Conservation (phyloP, 2,113 vertebrate species). For the Esox niger region DNA sequence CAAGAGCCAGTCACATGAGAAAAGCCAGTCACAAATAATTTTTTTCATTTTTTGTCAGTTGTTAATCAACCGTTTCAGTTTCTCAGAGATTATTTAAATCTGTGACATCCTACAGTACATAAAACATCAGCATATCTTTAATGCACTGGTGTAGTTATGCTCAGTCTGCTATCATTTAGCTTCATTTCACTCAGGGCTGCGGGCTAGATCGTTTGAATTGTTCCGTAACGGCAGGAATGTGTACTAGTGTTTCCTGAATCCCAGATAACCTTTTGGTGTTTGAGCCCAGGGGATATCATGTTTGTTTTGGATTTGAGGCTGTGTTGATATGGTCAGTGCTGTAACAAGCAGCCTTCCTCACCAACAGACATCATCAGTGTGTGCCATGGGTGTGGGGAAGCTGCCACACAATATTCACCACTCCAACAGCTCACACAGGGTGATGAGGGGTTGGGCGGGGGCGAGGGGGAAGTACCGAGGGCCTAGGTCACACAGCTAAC, state of each 20-base stretch:
- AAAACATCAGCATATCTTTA: no score
- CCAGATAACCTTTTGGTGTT: not conserved
- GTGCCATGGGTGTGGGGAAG: slow-evolving; percentile 18
- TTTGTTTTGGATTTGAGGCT: slow-evolving; percentile 43
- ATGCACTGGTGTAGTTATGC: no score
- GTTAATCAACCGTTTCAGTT: not conserved
- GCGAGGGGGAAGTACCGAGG: slow-evolving; percentile 43
- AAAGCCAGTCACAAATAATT: not conserved
- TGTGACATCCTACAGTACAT: no score
- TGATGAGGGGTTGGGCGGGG: slow-evolving; percentile 22
- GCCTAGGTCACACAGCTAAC: not conserved
- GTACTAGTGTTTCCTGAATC: not conserved
- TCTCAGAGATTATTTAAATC: not conserved
- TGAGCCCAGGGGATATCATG: slow-evolving; percentile 32
- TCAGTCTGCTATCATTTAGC: no score
- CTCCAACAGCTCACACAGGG: slow-evolving; percentile 16
- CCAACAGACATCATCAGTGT: slow-evolving; percentile 26
- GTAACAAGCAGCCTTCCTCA: slow-evolving; percentile 41
- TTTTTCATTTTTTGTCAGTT: not conserved
- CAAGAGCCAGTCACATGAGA: slow-evolving; percentile 1
- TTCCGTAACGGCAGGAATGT: not conserved
- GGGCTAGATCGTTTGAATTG: no score
- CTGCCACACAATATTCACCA: slow-evolving; percentile 12
- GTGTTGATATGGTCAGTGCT: slow-evolving; percentile 42
- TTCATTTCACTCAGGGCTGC: no score